phyloP scores from a whole-genome alignment of 2,888 invertebrate species.

The Meloe dianella region DNA sequence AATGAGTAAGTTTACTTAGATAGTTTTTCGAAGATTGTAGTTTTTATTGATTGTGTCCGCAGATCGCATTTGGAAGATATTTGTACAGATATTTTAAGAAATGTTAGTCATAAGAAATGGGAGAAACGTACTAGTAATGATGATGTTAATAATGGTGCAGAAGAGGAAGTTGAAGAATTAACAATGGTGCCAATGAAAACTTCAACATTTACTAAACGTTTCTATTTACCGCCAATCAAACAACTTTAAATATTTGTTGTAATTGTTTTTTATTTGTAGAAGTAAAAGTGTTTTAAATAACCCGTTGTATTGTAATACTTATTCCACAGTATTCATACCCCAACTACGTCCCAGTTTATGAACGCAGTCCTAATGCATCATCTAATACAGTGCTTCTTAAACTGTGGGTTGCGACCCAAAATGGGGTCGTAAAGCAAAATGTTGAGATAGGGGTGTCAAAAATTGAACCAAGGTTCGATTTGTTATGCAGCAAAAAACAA shows the following conservation, averaged over 20 bases:
- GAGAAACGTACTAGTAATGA: slow-evolving; percentile 16
- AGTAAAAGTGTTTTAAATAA: not conserved
- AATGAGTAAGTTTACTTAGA: slow-evolving; percentile 38
- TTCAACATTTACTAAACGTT: slow-evolving; percentile 40
- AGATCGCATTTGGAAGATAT: slow-evolving; percentile 51
- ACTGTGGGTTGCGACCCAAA: no score
- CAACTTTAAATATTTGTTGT: not conserved
- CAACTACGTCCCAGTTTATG: no score
- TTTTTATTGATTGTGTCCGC: slow-evolving; percentile 14
- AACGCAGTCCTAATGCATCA: no score
- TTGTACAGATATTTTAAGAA: slow-evolving; percentile 42
- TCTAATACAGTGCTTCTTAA: no score
- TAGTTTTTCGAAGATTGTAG: not conserved
- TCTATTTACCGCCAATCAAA: slow-evolving; percentile 38
- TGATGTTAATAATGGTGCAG: not conserved
- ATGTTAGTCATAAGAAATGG: slow-evolving; percentile 44
- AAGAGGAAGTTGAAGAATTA: slow-evolving; percentile 32
- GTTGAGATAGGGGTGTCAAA: no score
- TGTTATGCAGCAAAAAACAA: no score
- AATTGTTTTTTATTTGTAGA: no score
- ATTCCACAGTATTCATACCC: no score
- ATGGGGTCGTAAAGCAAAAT: no score
- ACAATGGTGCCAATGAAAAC: slow-evolving; percentile 40
- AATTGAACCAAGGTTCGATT: no score
- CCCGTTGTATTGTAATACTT: no score